phyloP scores from a whole-genome alignment of 2,888 invertebrate genomes.

The Drosophila fungiperda region DNA sequence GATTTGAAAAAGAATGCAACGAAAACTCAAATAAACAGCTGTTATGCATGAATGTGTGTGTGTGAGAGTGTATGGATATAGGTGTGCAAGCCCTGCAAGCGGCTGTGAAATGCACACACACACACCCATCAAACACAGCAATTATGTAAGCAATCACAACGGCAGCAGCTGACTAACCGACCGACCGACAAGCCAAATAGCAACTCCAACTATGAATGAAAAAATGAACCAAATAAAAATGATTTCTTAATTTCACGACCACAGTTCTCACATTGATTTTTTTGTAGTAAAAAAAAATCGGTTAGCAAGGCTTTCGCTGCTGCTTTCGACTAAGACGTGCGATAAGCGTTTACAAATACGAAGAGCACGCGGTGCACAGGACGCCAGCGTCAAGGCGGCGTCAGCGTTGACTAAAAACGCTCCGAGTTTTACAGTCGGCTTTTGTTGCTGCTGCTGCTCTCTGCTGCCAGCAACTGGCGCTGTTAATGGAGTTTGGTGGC shows the following conservation, averaged over 20 bases:
- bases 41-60: not conserved
- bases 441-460: slow-evolving; percentile 21
- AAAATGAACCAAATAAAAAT: not conserved
- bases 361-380: slow-evolving; percentile 43
- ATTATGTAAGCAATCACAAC: slow-evolving; percentile 47
- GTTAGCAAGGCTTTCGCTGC: slow-evolving; percentile 3
- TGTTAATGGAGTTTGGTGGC: slow-evolving; percentile 17
- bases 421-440: slow-evolving; percentile 34
- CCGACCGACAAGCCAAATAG: slow-evolving; percentile 6
- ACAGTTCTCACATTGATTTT: slow-evolving; percentile 29
- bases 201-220: not conserved
- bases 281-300: slow-evolving; percentile 1
- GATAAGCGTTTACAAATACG: slow-evolving; percentile 22
- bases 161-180: slow-evolving; percentile 27
- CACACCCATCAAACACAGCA: slow-evolving; percentile 30
- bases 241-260: slow-evolving; percentile 16
- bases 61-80: not conserved
- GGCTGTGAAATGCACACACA: not conserved
- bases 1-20: not conserved
- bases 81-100: not conserved
- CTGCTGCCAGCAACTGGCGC: slow-evolving; percentile 3
- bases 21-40: slow-evolving; percentile 4
- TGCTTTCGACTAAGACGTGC: slow-evolving; percentile 22
- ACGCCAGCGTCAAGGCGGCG: slow-evolving; percentile 55
- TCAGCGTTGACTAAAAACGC: slow-evolving; percentile 48